phyloP scores from a whole-genome alignment of 2,888 invertebrate species.

The Sesamia inferens region DNA sequence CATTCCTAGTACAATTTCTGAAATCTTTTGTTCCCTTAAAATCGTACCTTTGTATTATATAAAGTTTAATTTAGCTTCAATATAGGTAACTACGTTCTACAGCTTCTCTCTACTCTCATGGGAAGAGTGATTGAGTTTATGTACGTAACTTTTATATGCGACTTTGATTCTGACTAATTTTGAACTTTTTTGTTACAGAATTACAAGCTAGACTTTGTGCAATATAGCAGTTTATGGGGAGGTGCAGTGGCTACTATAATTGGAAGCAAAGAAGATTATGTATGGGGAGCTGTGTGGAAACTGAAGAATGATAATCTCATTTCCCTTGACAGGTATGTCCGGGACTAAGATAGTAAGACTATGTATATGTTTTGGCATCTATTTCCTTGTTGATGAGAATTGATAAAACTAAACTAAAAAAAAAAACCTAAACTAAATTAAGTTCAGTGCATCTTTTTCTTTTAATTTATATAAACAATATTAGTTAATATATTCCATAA shows the following conservation, averaged over 20 bases:
- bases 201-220: slow-evolving; percentile 51
- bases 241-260: slow-evolving; percentile 53
- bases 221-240: slow-evolving; percentile 31
- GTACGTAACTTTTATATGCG: neutral
- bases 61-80: neutral
- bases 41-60: neutral
- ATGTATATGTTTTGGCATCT: no score
- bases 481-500: no score
- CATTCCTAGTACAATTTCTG: neutral
- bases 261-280: slow-evolving; percentile 20
- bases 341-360: neutral
- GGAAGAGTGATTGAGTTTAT: neutral
- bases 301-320: slow-evolving; percentile 27
- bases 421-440: no score
- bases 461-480: no score
- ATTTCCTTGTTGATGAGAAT: no score
- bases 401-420: no score
- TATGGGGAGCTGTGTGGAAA: slow-evolving; percentile 58
- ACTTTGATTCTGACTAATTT: neutral
- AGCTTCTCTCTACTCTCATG: neutral
- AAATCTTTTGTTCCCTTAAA: neutral
- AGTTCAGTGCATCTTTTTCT: no score
- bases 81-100: neutral
- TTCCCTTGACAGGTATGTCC: slow-evolving; percentile 27
- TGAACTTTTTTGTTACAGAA: slow-evolving; percentile 41